phyloP scores from a whole-genome alignment of 2,888 invertebrate species.

The Sceliomorpha sp. region DNA sequence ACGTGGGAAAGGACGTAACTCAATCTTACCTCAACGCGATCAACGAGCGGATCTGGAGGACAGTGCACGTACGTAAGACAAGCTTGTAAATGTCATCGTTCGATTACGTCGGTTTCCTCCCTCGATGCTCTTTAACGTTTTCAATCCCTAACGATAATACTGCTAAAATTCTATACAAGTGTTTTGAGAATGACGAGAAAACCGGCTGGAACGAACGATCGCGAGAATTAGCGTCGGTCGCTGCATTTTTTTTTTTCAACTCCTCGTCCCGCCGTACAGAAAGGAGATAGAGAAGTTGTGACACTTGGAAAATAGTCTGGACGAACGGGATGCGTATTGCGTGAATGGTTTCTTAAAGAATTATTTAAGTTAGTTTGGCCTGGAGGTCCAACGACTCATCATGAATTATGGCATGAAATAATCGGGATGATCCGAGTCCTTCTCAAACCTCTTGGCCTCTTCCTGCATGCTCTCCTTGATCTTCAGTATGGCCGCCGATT shows the following conservation, averaged over 20 bases:
- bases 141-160: slow-evolving; percentile 45
- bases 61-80: too few relatives aligned
- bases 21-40: too few relatives aligned
- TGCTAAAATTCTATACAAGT: slow-evolving; percentile 50
- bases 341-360: slow-evolving; percentile 47
- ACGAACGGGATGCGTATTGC: slow-evolving; percentile 52
- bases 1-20: too few relatives aligned
- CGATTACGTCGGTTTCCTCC: slow-evolving; percentile 13
- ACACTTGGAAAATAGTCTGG: slow-evolving; percentile 43
- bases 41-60: too few relatives aligned
- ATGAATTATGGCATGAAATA: slow-evolving; percentile 95
- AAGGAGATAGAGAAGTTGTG: slow-evolving; percentile 49
- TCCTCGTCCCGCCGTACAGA: slow-evolving; percentile 48
- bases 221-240: too few relatives aligned
- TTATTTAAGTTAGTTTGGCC: slow-evolving; percentile 70
- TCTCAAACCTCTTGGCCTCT: slow-evolving; percentile 99
- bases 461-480: slow-evolving; percentile 99
- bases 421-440: slow-evolving; percentile 97
- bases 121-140: slow-evolving; percentile 9
- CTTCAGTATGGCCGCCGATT: slow-evolving; percentile 99
- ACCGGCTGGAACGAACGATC: slow-evolving; percentile 15
- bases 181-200: slow-evolving; percentile 9
- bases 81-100: slow-evolving; percentile 11
- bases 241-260: slow-evolving; percentile 10
- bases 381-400: slow-evolving; percentile 71